These are phyloP conservation scores for Tanaodytes sp. DNA, from an alignment of 2,888 invertebrate species.

Conservation along the genomic window DNA sequence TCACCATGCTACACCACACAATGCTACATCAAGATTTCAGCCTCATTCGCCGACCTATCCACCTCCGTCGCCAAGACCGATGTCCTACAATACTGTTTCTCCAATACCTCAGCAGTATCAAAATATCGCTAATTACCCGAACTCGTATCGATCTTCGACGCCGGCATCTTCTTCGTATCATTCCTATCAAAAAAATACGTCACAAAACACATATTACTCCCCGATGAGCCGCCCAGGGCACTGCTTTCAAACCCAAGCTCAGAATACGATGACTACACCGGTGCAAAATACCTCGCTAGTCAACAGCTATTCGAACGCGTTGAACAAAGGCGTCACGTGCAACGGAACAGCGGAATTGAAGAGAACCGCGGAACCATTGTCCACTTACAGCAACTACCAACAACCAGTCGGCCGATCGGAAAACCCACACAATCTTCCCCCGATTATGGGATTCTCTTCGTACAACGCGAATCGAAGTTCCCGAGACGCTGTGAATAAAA, in stretches of 20 bases:
- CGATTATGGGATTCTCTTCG: constrained; percentile 74
- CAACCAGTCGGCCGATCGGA: constrained; percentile 54
- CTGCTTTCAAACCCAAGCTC: constrained; percentile 55
- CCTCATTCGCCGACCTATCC: constrained; percentile 71
- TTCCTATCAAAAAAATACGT: constrained; percentile 66
- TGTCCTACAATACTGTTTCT: constrained; percentile 67
- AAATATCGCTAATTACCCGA: constrained; percentile 66
- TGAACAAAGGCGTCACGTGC: constrained; percentile 60
- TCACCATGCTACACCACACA: constrained; percentile 67
- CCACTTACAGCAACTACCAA: constrained; percentile 61
- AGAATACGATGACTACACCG: constrained; percentile 56
- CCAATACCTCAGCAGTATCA: constrained; percentile 74
- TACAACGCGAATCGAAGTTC: constrained; percentile 73
- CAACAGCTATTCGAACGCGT: constrained; percentile 53
- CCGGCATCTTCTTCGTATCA: constrained; percentile 66
- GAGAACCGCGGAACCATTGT: constrained; percentile 56
- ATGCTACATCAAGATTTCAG: constrained; percentile 68
- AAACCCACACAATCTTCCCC: constrained; percentile 75
- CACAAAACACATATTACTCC: constrained; percentile 34
- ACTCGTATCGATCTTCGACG: constrained; percentile 68
- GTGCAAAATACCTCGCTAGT: constrained; percentile 25
- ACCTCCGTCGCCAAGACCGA: constrained; percentile 75
- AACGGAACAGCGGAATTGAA: constrained; percentile 64
- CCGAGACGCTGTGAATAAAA: constrained; percentile 63
- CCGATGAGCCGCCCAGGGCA: constrained; percentile 58